Base-by-base conservation (phyloP, 2,888 invertebrate genomes). In the Physocephala rufipes region DNA sequence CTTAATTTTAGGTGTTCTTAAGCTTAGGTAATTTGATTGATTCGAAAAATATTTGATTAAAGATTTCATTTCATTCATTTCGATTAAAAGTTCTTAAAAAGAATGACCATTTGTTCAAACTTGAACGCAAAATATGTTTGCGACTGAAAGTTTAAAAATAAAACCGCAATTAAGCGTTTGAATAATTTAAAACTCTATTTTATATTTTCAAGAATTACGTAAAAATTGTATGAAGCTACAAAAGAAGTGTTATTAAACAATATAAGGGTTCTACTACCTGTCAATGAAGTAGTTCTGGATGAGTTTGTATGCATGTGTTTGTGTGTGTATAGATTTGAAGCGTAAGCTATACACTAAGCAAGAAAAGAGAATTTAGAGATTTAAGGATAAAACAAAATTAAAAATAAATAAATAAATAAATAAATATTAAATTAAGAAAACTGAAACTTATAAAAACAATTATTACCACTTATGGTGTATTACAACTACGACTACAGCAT, bases 81-180 rank as follows among this genome's bases (percentile, higher is more conserved):
- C n/a, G n/a, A n/a, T n/a, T n/a, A n/a, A n/a, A n/a, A n/a, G n/a
- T n/a, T n/a, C n/a, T n/a, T n/a, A n/a, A 45, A 45, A 45, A 45
- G 15, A 9, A 15, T 45, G 45, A 45, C 45, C 45, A 15, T 45
- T 45, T 45, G 9, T 45, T 45, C 15, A 13, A 59, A 59, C 2
- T 24, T 58, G 1, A 59, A 30, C 12, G n/a, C 30, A 59, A 61
- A 61, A 3, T 19, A 49, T 13, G n/a, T 49, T 49, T 49, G n/a
- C 9, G 9, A 4, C 36, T 36, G 36, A 4, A 36, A 36, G 72
- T 67, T 15, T 49, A 72, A 61, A 69, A 73, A 73, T 75, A 70
- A 76, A 53, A 73, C 75, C 71, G 73, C 73, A 74, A 63, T 75
- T 71, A 66, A 66, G 74, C 47, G 73, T 73, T 78, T 49, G 5